A percentile compares a stretch with the other conserved stretches of the same genome.
These are phyloP conservation scores for Ophioderma brevispina DNA, from an alignment of 35 echinoderm and acorn worm genomes.

Conservation along the genomic window DNA sequence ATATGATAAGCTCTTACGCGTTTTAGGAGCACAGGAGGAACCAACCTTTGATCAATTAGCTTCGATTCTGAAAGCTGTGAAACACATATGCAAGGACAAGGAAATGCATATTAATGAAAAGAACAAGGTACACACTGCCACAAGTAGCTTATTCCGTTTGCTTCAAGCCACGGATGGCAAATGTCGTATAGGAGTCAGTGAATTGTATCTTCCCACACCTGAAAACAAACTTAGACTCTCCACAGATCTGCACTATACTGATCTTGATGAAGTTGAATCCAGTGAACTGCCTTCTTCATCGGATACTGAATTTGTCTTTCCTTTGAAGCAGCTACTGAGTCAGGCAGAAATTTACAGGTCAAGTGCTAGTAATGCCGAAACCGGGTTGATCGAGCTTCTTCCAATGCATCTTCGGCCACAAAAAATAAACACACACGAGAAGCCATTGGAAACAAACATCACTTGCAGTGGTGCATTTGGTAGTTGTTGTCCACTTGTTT, in stretches of 20 bases:
- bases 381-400: not conserved
- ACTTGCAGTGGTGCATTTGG: not conserved
- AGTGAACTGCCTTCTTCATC: not conserved
- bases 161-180: not conserved
- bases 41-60: constrained; percentile 18
- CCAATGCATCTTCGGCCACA: not conserved
- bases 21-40: not conserved
- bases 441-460: not conserved
- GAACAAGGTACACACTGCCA: not conserved
- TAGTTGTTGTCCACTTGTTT: not conserved
- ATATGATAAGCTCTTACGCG: not conserved
- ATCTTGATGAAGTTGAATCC: not conserved
- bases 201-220: constrained; percentile 11
- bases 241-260: constrained; percentile 16
- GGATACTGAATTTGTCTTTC: not conserved
- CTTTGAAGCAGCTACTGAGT: not conserved
- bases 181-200: not conserved
- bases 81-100: not conserved
- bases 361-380: not conserved
- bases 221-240: not conserved
- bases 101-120: not conserved
- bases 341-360: not conserved
- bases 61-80: not conserved
- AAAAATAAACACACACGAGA: not conserved
- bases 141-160: not conserved